Evolutionary conservation across 2,888 invertebrate species (phyloP), one percentile per base, ranked within the genome.

Genomic region (Tipula lateralis): DNA sequence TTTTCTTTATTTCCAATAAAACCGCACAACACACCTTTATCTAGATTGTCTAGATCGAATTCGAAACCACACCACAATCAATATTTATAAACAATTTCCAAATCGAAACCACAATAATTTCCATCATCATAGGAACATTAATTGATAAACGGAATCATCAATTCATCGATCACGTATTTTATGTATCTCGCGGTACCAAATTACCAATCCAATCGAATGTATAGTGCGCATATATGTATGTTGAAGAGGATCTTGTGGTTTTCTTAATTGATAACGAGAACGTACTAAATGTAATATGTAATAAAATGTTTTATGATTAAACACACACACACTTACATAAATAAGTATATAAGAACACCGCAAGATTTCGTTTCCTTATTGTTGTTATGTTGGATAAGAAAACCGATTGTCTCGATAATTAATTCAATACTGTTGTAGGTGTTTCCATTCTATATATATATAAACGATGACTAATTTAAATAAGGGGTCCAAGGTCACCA

Each of bases 141-240:
- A 66, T 66, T 19, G 19, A n/a, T n/a, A 66, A 66, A 66, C 24
- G 32, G 30, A 82, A 82, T 82, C 29, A 80, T 82, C 82, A 30
- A 82, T 80, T 80, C 80, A 80, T 82, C 30, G 82, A 82, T 82
- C 82, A 82, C 82, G 82, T 82, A 82, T 82, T 82, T 82, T 82
- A 82, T 82, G 82, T 82, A 82, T 82, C n/a, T 82, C 32, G 82
- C 30, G n/a, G 82, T 82, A 66, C 66, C 66, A 44, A 44, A 32
- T 7, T n/a, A 66, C 19, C 7, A 19, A 66, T 24, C 19, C 19
- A 19, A 66, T 24, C 50, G 44, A 44, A 44, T 12, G 32, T 32
- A 5, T 36, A n/a, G n/a, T n/a, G n/a, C n/a, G 44, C 12, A 36
- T 7, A 44, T 44, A 66, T 66, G 24, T 13, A 24, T 66, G 12